Evolutionary conservation across 2,888 invertebrate species (phyloP), one percentile per base, ranked within the genome.

Genomic region (Apodemia duryi): DNA sequence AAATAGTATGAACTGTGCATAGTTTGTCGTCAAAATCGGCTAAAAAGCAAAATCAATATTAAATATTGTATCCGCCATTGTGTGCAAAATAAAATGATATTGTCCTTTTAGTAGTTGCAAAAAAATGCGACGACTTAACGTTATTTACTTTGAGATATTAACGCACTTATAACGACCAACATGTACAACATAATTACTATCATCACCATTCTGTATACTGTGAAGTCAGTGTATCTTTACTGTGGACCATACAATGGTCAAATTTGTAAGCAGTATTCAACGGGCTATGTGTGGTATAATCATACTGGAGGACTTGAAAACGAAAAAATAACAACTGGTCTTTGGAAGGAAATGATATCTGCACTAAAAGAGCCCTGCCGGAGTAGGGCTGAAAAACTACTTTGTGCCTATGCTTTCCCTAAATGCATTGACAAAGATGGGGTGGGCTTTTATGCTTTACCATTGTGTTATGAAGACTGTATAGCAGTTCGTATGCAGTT

Each of bases 331-430:
- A 95, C 97, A 1, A 93, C 94, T 7, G 96, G 95, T 62, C 88
- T 98, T 35, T 98, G 97, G 97, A 95, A 96, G 72, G 97, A 98
- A 91, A 92, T 98, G 85, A 96, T 98, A 78, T 92, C 93, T 10
- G 94, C 94, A 65, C 90, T 98, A 57, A 94, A 94, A 67, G 97
- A 97, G 76, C 96, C 97, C 54, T 98, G 98, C 85, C 94, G 96
- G 67, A 95, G 94, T 71, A 96, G 96, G 67, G 98, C 98, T 62
- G 97, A 98, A 94, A 97, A 95, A 93, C 93, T 98, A 81, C 89
- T 98, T 21, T 98, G 98, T 86, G 95, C 96, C 67, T 98, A 97
- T 87, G 97, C 98, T 63, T 98, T 98, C 88, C 98, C 98, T 2
- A 95, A 95, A 78, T 98, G 98, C 79, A 93, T 95, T 68, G 88